phyloP scores from a whole-genome alignment of 2,888 invertebrate genomes.

The Drosophila rellima region DNA sequence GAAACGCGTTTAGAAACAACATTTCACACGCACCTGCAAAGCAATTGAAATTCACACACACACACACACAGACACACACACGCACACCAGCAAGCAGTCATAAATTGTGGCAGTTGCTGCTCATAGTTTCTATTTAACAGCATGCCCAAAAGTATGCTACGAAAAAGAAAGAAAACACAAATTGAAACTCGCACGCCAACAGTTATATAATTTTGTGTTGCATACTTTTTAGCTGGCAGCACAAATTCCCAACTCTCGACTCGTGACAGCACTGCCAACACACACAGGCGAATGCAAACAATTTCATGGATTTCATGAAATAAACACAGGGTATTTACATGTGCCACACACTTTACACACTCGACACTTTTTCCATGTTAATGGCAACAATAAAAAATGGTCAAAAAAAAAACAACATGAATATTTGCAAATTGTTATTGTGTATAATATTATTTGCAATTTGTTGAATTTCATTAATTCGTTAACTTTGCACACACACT shows the following conservation, averaged over 20 bases:
- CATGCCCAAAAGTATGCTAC: conserved; percentile 71
- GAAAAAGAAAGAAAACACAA: conserved; percentile 15
- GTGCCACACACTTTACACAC: conserved; percentile 1
- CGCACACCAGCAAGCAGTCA: conserved; percentile 19
- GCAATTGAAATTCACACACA: conserved; percentile 9
- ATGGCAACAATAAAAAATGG: conserved; percentile 19
- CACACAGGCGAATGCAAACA: conserved; percentile 10
- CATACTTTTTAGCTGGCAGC: conserved; percentile 56
- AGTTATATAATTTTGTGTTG: conserved; percentile 63
- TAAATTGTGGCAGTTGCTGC: conserved; percentile 25
- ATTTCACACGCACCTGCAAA: conserved; percentile 36
- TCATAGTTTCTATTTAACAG: conserved; percentile 49
- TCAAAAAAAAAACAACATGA: neutral
- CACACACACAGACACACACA: conserved; percentile 3
- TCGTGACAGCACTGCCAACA: conserved; percentile 41
- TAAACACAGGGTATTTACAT: conserved; percentile 28
- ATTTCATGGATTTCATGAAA: conserved; percentile 25
- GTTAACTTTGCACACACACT: conserved; percentile 22
- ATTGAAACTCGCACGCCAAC: conserved; percentile 31
- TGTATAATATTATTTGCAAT: neutral
- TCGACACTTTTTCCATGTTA: neutral
- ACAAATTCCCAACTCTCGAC: conserved; percentile 24
- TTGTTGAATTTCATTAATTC: neutral
- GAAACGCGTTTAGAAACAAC: conserved; percentile 37
- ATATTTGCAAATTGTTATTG: conserved; percentile 3